These are phyloP conservation scores for Podilymbus podiceps DNA, from an alignment of 2,113 vertebrate species.

Conservation along the genomic window DNA sequence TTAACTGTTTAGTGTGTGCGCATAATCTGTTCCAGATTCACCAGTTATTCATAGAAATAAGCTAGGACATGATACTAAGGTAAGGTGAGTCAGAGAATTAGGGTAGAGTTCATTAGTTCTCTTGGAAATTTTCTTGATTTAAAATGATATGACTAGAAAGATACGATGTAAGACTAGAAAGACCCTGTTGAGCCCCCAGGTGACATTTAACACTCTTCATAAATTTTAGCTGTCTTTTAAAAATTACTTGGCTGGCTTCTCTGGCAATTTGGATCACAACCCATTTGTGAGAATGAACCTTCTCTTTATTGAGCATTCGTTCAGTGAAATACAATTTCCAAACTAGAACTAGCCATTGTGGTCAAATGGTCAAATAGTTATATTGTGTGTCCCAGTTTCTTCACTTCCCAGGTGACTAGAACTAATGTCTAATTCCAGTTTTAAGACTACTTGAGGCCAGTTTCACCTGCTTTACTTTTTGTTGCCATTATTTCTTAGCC, in stretches of 20 bases:
- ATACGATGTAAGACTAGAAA: not conserved
- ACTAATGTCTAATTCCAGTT: not conserved
- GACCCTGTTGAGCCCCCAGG: not conserved
- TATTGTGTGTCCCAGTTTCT: accelerated
- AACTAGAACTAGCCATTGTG: not conserved
- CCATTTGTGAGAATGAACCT: not conserved
- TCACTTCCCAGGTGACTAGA: not conserved
- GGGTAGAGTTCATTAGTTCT: not conserved
- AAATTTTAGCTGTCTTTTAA: not conserved
- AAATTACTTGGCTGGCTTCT: not conserved
- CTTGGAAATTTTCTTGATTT: not conserved
- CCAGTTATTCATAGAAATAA: not conserved
- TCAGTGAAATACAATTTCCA: not conserved
- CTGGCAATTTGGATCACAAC: not conserved
- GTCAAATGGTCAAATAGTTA: not conserved
- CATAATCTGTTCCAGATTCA: not conserved
- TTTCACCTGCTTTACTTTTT: not conserved
- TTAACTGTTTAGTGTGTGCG: slow-evolving; percentile 10
- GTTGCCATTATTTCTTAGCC: not conserved
- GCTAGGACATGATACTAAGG: not conserved
- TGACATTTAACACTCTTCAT: not conserved
- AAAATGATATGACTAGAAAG: not conserved
- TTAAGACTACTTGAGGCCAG: not conserved
- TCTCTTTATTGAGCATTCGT: not conserved
- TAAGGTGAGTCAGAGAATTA: not conserved